phyloP scores from a whole-genome alignment of 2,888 invertebrate species.

The Micoletzkya japonica region DNA sequence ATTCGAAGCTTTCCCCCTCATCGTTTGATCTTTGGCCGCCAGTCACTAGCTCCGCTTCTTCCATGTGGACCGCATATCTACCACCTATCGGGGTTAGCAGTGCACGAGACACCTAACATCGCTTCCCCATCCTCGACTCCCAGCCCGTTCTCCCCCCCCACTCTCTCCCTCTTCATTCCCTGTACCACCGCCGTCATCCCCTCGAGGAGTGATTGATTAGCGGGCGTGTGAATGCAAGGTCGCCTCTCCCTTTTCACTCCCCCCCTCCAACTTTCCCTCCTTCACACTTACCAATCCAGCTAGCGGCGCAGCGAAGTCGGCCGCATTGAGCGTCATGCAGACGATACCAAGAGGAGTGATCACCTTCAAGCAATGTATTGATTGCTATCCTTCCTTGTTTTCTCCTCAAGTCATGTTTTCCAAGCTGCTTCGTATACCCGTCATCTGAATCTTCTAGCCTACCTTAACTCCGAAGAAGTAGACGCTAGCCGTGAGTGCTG shows the following conservation, averaged over 20 bases:
- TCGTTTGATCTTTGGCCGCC: too few species aligned
- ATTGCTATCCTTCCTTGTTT: neutral
- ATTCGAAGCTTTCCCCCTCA: too few species aligned
- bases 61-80: too few species aligned
- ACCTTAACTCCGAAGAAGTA: conserved; percentile 58
- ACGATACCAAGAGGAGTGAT: conserved; percentile 70
- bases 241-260: neutral
- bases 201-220: too few species aligned
- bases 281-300: conserved; percentile 72
- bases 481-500: conserved; percentile 41
- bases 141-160: too few species aligned
- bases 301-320: conserved; percentile 83
- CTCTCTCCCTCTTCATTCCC: too few species aligned
- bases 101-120: too few species aligned
- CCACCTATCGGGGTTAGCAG: too few species aligned
- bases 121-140: too few species aligned
- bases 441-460: neutral
- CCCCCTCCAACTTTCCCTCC: neutral
- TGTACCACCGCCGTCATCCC: too few species aligned
- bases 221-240: conserved; percentile 8
- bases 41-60: too few species aligned
- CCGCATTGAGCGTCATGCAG: conserved; percentile 76
- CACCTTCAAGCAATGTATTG: conserved; percentile 33
- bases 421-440: too few species aligned
- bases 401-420: neutral